Percentiles rank a stretch among this genome's conserved stretches.
Evolutionary conservation across 2,888 invertebrate genomes (phyloP).

Genomic region (Leptothorax acervorum): DNA sequence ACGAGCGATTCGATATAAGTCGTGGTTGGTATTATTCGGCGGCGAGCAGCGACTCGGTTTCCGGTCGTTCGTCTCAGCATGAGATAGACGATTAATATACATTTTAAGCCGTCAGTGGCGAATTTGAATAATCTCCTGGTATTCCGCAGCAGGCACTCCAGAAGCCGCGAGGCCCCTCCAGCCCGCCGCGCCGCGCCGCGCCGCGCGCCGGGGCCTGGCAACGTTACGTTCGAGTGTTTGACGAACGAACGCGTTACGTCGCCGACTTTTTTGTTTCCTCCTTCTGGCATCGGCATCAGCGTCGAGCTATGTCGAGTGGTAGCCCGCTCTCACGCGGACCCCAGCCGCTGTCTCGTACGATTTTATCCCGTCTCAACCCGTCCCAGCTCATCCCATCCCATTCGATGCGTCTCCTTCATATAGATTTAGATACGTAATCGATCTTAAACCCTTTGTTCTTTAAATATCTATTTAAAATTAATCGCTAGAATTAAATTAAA

Average conservation of each 20-base stretch:
- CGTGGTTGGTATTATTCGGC: slow-evolving; percentile 35
- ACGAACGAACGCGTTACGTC: slow-evolving; percentile 83
- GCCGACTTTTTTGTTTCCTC: slow-evolving; percentile 81
- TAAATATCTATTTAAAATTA: background rate
- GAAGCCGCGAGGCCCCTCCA: slow-evolving; percentile 77
- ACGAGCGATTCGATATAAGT: slow-evolving; percentile 28
- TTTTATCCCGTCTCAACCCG: slow-evolving; percentile 37
- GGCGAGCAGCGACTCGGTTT: slow-evolving; percentile 32
- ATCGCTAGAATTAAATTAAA: background rate
- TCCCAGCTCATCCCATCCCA: slow-evolving; percentile 7
- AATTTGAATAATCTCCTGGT: slow-evolving; percentile 84
- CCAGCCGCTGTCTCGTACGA: slow-evolving; percentile 64
- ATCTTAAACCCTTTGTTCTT: background rate
- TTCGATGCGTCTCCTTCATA: slow-evolving; percentile 13
- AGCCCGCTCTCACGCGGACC: slow-evolving; percentile 73
- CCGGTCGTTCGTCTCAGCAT: slow-evolving; percentile 42
- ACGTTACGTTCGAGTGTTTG: slow-evolving; percentile 85
- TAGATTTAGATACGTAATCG: slow-evolving; percentile 15
- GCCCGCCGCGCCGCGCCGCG: slow-evolving; percentile 4
- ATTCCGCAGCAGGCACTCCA: slow-evolving; percentile 81
- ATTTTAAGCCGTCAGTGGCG: slow-evolving; percentile 82
- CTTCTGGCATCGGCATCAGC: slow-evolving; percentile 82
- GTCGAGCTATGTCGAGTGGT: slow-evolving; percentile 83
- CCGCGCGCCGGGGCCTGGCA: slow-evolving; percentile 76
- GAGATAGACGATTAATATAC: slow-evolving; percentile 78